Evolutionary conservation across 2,113 vertebrate species (phyloP), one percentile per base, ranked within the genome.

Genomic region (Anolis carolinensis): DNA sequence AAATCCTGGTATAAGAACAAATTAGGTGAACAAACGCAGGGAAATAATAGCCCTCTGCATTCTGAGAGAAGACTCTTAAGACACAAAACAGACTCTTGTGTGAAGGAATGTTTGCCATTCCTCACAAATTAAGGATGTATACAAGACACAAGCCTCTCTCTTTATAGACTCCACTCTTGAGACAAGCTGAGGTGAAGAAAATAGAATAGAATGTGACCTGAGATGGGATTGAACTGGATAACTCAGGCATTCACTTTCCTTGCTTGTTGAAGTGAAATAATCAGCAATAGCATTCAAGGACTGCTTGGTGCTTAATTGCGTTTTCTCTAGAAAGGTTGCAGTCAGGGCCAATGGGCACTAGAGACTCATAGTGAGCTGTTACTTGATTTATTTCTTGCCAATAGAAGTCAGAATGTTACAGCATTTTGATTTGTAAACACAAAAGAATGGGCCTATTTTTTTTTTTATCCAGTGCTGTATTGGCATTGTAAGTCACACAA

Each of bases 11-110:
- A 16, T 27, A 65, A 85, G 72, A 39, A 91, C 6, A 4, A 85
- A 2, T 0, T 81, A 23, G 39, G 73, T 5, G 39, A 87, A 89
- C n/a, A 86, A 75, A 68, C 5, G 39, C 32, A 90, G 83, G 79
- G 86, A 75, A 39, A 14, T n/a, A 78, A 72, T n/a, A 71, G 72
- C 67, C 83, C 14, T 77, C 78, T 16, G 83, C 5, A 0, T 44
- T 20, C 83, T 48, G 84, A 62, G 79, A 81, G 18, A 89, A 7
- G 84, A 87, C 44, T 80, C 83, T 20, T 55, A 39, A 73, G 13
- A 84, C 84, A 86, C 59, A 23, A 73, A 27, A 30, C 0, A 3
- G 3, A 83, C 89, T 73, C 52, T 21, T 83, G 2, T 81, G 62
- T 2, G 77, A 81, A 0, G 79, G 27, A 6, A 2, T 87, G 80